phyloP scores from a whole-genome alignment of 2,113 vertebrate genomes.

The Pollachius pollachius region DNA sequence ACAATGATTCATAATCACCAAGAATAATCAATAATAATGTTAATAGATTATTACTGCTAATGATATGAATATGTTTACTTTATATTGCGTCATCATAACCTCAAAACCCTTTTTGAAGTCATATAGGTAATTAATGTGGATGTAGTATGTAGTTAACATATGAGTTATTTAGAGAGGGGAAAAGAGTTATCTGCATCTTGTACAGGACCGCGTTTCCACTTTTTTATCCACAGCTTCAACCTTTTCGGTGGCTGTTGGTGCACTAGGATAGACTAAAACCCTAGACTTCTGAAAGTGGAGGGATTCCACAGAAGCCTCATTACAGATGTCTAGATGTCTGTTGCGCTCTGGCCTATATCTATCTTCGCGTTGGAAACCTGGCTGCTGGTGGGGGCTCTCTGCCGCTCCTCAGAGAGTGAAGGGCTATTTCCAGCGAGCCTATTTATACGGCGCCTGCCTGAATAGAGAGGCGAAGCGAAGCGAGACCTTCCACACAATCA shows the following conservation, averaged over 20 bases:
- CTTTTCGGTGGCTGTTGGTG: neutral
- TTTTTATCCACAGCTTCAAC: neutral
- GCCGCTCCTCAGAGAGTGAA: constrained; percentile 63
- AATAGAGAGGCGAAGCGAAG: constrained; percentile 57
- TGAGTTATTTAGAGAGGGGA: neutral
- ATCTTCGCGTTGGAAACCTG: constrained; percentile 48
- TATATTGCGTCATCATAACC: too few species aligned
- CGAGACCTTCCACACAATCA: constrained; percentile 62
- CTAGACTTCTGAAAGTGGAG: constrained; percentile 27
- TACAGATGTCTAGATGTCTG: constrained; percentile 38
- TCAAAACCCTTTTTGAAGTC: too few species aligned
- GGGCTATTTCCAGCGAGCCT: constrained; percentile 71
- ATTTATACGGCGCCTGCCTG: constrained; percentile 67
- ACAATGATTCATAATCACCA: too few species aligned
- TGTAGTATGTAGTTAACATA: neutral
- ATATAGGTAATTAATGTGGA: neutral
- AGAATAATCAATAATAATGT: too few species aligned
- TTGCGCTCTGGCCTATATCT: constrained; percentile 56
- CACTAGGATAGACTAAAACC: neutral
- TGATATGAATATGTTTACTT: too few species aligned
- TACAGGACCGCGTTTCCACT: neutral
- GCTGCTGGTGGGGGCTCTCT: constrained; percentile 60
- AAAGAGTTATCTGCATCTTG: too few species aligned
- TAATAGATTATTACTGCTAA: too few species aligned
- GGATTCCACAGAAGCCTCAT: constrained; percentile 50